Evolutionary conservation across 2,797 vertebrate genomes (phyloP), one percentile per base, ranked within the genome.

Genomic region (Rhinogobio ventralis): DNA sequence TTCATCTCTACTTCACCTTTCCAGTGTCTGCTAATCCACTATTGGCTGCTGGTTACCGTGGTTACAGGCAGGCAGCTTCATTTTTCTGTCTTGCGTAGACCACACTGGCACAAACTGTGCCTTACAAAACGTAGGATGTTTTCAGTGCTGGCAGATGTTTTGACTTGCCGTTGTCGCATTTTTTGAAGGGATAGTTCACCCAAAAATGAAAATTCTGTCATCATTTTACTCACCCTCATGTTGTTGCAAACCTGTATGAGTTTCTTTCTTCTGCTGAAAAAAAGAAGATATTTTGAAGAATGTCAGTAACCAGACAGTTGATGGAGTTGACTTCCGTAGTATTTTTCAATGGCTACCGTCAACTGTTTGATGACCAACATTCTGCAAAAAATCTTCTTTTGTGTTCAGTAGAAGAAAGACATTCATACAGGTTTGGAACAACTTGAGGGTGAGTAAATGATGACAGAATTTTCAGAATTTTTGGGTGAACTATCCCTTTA

Each of bases 31-130:
- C 74, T 53, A 17, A 76, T 62, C 68, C 30, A 14, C 57, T 80
- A 87, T 86, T 92, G 88, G 87, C 82, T 89, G 82, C n/a, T 62
- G 71, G 67, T 88, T 78, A 49, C 85, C 77, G 68, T 87, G 88
- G 86, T 82, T 83, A 90, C 90, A 19, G 82, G 53, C 68, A 72
- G 62, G 33, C 86, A 87, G 78, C 80, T 85, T 84, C 64, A 66
- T 79, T 53, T 55, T 6, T 84, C 30, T 66, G 73, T 51, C 36
- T 39, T 64, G 33, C 7, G 17, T 36, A 42, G 53, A 62, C 62
- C 62, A 46, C 64, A 77, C 7, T n/a, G 33, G 2, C 62, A 74
- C 30, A 51, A n/a, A 42, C 28, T 66, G 60, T 51, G 49, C 15
- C 15, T 53, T 20, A 25, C 20, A 23, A 25, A 53, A 39, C 6